phyloP scores from a whole-genome alignment of 2,888 invertebrate genomes.

The Trissoscelio sp. region DNA sequence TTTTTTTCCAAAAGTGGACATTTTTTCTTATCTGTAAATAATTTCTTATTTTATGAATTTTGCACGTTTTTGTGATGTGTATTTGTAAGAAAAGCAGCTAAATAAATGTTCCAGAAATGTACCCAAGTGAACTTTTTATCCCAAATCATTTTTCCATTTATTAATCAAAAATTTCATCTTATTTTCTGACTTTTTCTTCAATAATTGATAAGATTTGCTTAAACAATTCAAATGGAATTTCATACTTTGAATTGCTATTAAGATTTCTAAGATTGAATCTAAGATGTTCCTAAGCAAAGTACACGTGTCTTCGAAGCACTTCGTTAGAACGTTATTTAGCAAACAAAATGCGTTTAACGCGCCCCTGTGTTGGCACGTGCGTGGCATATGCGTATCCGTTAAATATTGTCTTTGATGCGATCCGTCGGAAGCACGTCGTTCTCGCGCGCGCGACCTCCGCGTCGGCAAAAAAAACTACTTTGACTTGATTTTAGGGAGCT shows the following conservation, averaged over 20 bases:
- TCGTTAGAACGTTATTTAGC: conserved; percentile 80
- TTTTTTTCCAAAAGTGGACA: no score
- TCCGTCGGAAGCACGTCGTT: conserved; percentile 80
- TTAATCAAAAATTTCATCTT: no score
- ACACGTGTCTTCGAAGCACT: conserved; percentile 72
- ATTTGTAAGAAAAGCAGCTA: conserved; percentile 10
- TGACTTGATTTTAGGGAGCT: conserved; percentile 80
- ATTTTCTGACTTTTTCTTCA: conserved; percentile 10
- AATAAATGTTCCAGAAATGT: conserved; percentile 47
- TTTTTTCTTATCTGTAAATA: no score
- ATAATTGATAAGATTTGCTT: conserved; percentile 10
- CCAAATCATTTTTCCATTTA: conserved; percentile 38
- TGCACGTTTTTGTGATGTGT: no score
- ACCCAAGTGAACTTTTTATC: conserved; percentile 27
- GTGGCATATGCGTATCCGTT: conserved; percentile 81
- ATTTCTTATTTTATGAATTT: no score
- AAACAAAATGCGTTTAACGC: conserved; percentile 82
- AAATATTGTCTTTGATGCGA: conserved; percentile 83
- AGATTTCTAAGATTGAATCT: no score
- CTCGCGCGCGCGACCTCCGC: conserved; percentile 66
- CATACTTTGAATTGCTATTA: not conserved
- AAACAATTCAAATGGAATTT: no score
- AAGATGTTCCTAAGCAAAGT: conserved; percentile 52
- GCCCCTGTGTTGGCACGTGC: conserved; percentile 81
- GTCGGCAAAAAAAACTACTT: conserved; percentile 78